Evolutionary conservation across 2,888 invertebrate genomes (phyloP).

Genomic region (Cactoblastis cactorum): DNA sequence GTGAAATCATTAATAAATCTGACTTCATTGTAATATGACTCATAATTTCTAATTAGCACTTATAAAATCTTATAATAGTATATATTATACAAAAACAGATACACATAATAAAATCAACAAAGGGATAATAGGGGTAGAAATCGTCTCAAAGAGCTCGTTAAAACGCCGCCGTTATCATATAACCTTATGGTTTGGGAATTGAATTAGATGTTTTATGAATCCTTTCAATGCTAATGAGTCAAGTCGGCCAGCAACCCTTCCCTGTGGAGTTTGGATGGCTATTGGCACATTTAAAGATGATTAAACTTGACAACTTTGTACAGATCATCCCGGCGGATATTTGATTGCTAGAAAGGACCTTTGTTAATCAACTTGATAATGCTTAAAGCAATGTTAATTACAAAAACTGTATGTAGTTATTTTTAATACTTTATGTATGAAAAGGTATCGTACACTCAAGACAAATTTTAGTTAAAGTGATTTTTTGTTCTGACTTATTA

Average conservation of each 20-base stretch:
- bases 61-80: no score
- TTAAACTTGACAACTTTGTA: constrained; percentile 11
- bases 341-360: constrained; percentile 8
- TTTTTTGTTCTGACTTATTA: no score
- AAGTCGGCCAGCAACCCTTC: constrained; percentile 10
- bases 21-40: no score
- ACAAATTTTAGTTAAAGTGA: no score
- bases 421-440: no score
- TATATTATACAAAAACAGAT: no score
- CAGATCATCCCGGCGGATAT: neutral
- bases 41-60: no score
- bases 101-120: neutral
- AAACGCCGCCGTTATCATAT: neutral
- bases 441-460: no score
- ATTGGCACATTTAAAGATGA: constrained; percentile 9
- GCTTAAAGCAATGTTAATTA: neutral
- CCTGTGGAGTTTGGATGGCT: constrained; percentile 5
- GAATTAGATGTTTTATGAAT: constrained; percentile 9
- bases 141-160: constrained; percentile 2
- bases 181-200: constrained; percentile 10
- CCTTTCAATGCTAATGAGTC: constrained; percentile 11
- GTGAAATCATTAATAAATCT: no score
- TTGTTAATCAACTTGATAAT: constrained; percentile 13
- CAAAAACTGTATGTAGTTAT: no score
- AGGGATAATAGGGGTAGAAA: constrained; percentile 4